Evolutionary conservation across 2,113 vertebrate genomes (phyloP), one percentile per base, ranked within the genome.

Genomic region (Dolichallabes microphthalmus): DNA sequence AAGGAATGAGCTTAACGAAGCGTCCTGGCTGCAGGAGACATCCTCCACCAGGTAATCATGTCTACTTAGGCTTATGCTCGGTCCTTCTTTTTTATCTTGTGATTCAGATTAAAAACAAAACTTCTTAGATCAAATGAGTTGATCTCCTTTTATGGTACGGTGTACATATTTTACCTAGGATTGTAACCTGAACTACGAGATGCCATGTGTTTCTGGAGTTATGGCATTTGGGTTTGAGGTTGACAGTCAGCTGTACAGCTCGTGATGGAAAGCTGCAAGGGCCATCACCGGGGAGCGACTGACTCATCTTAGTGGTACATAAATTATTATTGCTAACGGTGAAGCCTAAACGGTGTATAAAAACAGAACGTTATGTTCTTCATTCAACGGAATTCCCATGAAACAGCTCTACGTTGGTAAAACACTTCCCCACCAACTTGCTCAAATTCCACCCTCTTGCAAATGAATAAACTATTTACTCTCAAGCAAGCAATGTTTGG

Each of bases 1-100:
- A 27, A 77, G 69, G 60, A 15, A 78, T 53, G 75, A 15, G 86
- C 52, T 88, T 89, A 91, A 94, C 6, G 39, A 92, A 88, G 79
- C 81, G 73, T 81, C 63, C 57, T 75, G 68, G 66, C 76, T 87
- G 57, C 55, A 52, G 86, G 45, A 76, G 68, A 61, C 25, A 27
- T 78, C 45, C 77, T 63, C 79, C 32, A 52, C 27, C 20, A 2
- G 17, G 76, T 71, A 71, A 69, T 76, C 74, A 53, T 8, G 20
- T 76, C 73, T 68, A 22, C 55, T 32, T 60, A 19, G 53, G 73
- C 39, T 57, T 66, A 13, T 11, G 19, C 61, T 19, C 60, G 35
- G 25, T 74, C 30, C 58, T 80, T 84, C 39, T 71, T 68, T 14
- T 68, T 50, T 50, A 15, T 32, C 14, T 15, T 8, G 20, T 57